phyloP scores from a whole-genome alignment of 2,888 invertebrate species.

The Hipparchia sbordonii region DNA sequence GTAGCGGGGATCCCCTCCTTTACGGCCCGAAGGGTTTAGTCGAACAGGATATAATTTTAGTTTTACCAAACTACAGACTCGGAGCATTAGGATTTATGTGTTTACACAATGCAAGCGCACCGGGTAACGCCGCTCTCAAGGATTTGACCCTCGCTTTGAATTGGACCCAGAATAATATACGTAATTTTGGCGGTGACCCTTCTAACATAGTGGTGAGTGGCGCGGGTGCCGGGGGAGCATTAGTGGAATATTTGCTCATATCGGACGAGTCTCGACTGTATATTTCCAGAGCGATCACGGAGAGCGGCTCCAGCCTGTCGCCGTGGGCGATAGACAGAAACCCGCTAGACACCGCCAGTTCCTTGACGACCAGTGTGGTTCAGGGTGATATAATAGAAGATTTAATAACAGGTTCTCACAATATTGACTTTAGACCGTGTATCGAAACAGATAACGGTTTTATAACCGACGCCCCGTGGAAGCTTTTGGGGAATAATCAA shows the following conservation, averaged over 20 bases:
- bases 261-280: constrained; percentile 54
- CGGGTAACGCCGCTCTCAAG: constrained; percentile 72
- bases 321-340: constrained; percentile 65
- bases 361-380: constrained; percentile 49
- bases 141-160: constrained; percentile 63
- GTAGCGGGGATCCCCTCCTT: constrained; percentile 61
- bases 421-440: constrained; percentile 58
- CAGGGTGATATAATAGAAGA: constrained; percentile 38
- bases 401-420: constrained; percentile 49
- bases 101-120: constrained; percentile 57
- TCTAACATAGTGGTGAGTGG: constrained; percentile 66
- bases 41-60: constrained; percentile 56
- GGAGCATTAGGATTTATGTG: constrained; percentile 72
- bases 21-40: constrained; percentile 68
- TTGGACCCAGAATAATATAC: constrained; percentile 65
- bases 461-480: constrained; percentile 57
- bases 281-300: constrained; percentile 64
- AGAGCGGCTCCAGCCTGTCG: constrained; percentile 66
- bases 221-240: constrained; percentile 60
- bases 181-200: constrained; percentile 64
- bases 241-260: constrained; percentile 63
- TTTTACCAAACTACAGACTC: constrained; percentile 69
- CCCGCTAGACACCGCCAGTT: constrained; percentile 50
- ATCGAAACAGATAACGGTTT: constrained; percentile 54
- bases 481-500: constrained; percentile 48